These are phyloP conservation scores for Lipophrys pholis DNA, from an alignment of 2,113 vertebrate species.

Conservation along the genomic window DNA sequence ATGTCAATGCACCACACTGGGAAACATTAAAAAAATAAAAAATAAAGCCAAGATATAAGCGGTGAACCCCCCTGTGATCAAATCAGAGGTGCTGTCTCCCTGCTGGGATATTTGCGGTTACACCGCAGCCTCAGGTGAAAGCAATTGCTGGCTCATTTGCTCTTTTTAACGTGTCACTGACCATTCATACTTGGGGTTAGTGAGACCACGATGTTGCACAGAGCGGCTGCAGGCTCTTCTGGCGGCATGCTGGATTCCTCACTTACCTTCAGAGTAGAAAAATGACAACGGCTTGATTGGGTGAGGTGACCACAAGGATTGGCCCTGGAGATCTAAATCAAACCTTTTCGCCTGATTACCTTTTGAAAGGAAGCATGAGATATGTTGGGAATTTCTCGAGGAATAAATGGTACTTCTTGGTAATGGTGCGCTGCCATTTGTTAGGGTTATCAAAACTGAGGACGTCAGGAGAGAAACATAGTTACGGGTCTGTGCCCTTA, in stretches of 20 bases:
- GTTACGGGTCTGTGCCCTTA: slow-evolving; percentile 52
- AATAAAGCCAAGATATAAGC: slow-evolving; percentile 11
- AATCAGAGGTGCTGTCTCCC: slow-evolving; percentile 24
- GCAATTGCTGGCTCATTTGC: slow-evolving; percentile 60
- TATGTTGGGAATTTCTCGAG: slow-evolving; percentile 39
- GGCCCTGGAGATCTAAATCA: slow-evolving; percentile 60
- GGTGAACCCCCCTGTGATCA: slow-evolving; percentile 4
- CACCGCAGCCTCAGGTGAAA: slow-evolving; percentile 43
- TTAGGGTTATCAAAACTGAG: slow-evolving; percentile 30
- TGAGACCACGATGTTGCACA: slow-evolving; percentile 45
- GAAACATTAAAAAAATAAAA: slow-evolving; percentile 15
- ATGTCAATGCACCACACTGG: slow-evolving; percentile 4
- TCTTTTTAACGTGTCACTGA: slow-evolving; percentile 52
- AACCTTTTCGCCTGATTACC: slow-evolving; percentile 49
- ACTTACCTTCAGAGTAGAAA: slow-evolving; percentile 52
- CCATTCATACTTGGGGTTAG: slow-evolving; percentile 47
- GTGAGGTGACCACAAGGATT: slow-evolving; percentile 64
- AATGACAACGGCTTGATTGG: slow-evolving; percentile 53
- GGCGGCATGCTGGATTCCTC: slow-evolving; percentile 46
- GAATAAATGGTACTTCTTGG: slow-evolving; percentile 50
- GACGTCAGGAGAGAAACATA: slow-evolving; percentile 39
- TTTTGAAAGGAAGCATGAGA: slow-evolving; percentile 49
- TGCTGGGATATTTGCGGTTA: slow-evolving; percentile 40
- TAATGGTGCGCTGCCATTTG: slow-evolving; percentile 49
- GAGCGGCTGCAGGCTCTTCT: slow-evolving; percentile 46